Base-by-base conservation (phyloP, 2,888 invertebrate genomes). In the Agriopis leucophaearia region DNA sequence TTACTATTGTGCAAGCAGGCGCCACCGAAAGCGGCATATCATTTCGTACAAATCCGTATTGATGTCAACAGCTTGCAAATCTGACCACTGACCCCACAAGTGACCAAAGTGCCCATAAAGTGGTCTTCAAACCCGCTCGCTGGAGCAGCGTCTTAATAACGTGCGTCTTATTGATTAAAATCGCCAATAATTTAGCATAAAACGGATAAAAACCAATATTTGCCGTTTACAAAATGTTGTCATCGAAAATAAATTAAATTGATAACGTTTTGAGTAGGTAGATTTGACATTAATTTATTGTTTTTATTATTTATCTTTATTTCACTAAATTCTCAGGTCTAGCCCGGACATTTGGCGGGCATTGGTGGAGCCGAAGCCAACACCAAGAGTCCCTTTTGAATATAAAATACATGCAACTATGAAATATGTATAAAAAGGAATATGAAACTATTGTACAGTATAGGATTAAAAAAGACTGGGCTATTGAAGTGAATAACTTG, bases 51-150 rank as follows among this genome's bases (percentile, higher is more conserved):
- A 63, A 57, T 64, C 56, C 66, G 63, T 67, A 70, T 71, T 75
- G 64, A 71, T 72, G 64, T 71, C 56, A 68, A 64, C 50, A 50
- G 55, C 18, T 68, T 76, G 71, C 57, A 66, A 72, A 74, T 72
- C 18, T 66, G 44, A 42, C 71, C 64, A 60, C 72, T 76, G 74
- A 73, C 78, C 80, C 61, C 78, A 76, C 72, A 74, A 69, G 65
- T 70, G 71, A 74, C 55, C 48, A 66, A 59, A 64, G 56, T 51
- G 63, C 8, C 48, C 59, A 56, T 48, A 40, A 63, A 44, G 16
- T 16, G 16, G 42, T 27, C 55, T 40, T 42, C 42, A 27, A 55
- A 27, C 55, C 55, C 27, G 13, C 52, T 27, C 64, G 65, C 5
- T 44, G 69, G 68, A 61, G 47, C 72, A 63, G 71, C 59, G 62